Percentiles rank a stretch among this genome's conserved stretches.
phyloP scores from a whole-genome alignment of 2,888 invertebrate species.

The Iphiclides podalirius region DNA sequence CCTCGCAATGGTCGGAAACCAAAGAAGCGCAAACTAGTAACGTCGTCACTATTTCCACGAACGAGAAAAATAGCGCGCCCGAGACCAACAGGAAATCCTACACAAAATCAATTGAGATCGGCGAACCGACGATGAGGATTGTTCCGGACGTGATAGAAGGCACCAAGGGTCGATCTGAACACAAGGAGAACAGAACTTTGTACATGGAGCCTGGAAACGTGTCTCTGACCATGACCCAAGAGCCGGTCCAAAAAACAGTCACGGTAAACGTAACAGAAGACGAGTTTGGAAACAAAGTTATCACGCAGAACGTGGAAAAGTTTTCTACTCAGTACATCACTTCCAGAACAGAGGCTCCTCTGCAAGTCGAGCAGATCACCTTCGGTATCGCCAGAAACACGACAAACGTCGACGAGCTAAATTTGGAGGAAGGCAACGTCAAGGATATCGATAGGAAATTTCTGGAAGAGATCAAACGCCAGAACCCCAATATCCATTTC shows the following conservation, averaged over 20 bases:
- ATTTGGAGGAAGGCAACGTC: slow-evolving; percentile 67
- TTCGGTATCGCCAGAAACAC: slow-evolving; percentile 67
- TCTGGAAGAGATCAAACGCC: slow-evolving; percentile 66
- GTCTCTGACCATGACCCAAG: slow-evolving; percentile 70
- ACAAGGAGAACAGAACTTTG: slow-evolving; percentile 58
- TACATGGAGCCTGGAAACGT: slow-evolving; percentile 72
- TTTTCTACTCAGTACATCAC: slow-evolving; percentile 66
- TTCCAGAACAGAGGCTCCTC: slow-evolving; percentile 61
- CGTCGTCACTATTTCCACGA: slow-evolving; percentile 69
- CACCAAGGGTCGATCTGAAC: slow-evolving; percentile 55
- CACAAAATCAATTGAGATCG: slow-evolving; percentile 76
- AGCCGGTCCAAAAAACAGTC: slow-evolving; percentile 72
- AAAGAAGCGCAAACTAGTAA: slow-evolving; percentile 54
- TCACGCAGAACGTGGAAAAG: slow-evolving; percentile 72
- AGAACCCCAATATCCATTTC: slow-evolving; percentile 72
- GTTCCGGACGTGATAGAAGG: slow-evolving; percentile 71
- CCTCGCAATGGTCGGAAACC: slow-evolving; percentile 62
- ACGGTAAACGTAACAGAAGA: slow-evolving; percentile 75
- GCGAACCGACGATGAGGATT: slow-evolving; percentile 58
- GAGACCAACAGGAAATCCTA: slow-evolving; percentile 55
- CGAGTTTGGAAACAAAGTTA: slow-evolving; percentile 72
- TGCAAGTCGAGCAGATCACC: slow-evolving; percentile 71
- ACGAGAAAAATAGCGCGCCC: slow-evolving; percentile 56
- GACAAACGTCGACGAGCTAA: slow-evolving; percentile 56
- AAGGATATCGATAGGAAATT: slow-evolving; percentile 65